A percentile compares a stretch with the other conserved stretches of the same genome.
These are phyloP conservation scores for Frankliniella fusca DNA, from an alignment of 2,888 invertebrate genomes.

Conservation along the genomic window DNA sequence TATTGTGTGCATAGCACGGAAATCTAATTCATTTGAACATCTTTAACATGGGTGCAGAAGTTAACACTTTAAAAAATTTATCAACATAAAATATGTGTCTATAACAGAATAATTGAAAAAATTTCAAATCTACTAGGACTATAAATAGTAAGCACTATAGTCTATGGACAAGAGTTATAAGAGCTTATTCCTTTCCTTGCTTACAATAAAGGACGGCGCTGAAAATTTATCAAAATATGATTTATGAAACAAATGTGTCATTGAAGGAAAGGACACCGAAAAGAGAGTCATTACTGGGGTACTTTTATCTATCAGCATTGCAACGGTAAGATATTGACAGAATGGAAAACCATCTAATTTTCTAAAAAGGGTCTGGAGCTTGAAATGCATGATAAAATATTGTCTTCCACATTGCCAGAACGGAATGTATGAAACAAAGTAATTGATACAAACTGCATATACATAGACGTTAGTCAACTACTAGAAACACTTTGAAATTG, in stretches of 20 bases:
- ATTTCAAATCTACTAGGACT: slow-evolving; percentile 23
- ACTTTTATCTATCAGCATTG: too few species aligned
- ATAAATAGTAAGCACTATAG: slow-evolving; percentile 13
- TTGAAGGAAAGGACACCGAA: background rate
- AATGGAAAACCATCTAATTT: too few species aligned
- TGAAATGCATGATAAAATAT: too few species aligned
- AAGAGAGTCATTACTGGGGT: background rate
- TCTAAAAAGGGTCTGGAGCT: too few species aligned
- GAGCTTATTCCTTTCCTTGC: too few species aligned
- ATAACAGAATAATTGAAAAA: background rate
- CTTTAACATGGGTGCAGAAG: background rate
- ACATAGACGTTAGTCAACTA: slow-evolving; percentile 21
- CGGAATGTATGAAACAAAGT: background rate
- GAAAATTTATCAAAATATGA: background rate
- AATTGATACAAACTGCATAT: background rate
- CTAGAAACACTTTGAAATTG: slow-evolving; percentile 10
- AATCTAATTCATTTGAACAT: background rate
- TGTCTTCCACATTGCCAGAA: background rate
- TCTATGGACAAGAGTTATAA: slow-evolving; percentile 20
- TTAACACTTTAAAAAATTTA: slow-evolving; percentile 11
- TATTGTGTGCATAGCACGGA: background rate
- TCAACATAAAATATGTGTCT: slow-evolving; percentile 2
- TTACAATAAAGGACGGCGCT: too few species aligned
- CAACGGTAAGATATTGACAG: too few species aligned
- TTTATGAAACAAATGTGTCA: background rate